Evolutionary conservation across 2,797 vertebrate species (phyloP).

Genomic region (Etheostoma nigrum): DNA sequence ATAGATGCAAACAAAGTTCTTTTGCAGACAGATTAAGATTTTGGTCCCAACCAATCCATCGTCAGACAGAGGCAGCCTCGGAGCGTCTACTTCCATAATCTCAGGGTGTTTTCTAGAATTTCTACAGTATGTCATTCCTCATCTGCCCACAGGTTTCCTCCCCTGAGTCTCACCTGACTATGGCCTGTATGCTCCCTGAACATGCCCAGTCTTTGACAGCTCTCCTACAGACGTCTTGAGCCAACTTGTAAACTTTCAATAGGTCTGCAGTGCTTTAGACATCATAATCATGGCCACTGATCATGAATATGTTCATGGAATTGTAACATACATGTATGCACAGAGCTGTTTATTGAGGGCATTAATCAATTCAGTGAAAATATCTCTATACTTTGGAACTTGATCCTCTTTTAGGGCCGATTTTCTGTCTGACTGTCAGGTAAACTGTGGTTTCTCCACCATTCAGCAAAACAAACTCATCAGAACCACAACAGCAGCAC

Average conservation of each 20-base stretch:
- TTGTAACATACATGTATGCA: too few species aligned
- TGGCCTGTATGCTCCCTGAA: neutral
- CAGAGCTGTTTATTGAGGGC: neutral
- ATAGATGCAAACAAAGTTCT: neutral
- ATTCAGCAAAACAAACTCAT: neutral
- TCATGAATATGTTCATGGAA: too few species aligned
- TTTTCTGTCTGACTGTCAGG: neutral
- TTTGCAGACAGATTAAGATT: neutral
- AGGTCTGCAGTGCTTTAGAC: neutral
- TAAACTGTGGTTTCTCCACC: neutral
- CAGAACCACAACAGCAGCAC: neutral
- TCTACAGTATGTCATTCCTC: constrained; percentile 22
- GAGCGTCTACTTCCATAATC: neutral
- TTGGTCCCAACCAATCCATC: neutral
- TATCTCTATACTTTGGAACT: too few species aligned
- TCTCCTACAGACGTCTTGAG: constrained; percentile 2
- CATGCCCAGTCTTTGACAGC: constrained; percentile 1
- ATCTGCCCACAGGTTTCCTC: constrained; percentile 25
- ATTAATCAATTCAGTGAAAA: too few species aligned
- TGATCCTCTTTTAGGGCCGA: too few species aligned
- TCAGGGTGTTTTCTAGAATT: neutral
- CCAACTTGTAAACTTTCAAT: neutral
- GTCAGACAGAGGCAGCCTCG: neutral
- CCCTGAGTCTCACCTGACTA: constrained; percentile 19
- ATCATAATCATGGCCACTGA: neutral